Evolutionary conservation across 2,888 invertebrate genomes (phyloP).

Genomic region (Spilosoma lubricipeda): DNA sequence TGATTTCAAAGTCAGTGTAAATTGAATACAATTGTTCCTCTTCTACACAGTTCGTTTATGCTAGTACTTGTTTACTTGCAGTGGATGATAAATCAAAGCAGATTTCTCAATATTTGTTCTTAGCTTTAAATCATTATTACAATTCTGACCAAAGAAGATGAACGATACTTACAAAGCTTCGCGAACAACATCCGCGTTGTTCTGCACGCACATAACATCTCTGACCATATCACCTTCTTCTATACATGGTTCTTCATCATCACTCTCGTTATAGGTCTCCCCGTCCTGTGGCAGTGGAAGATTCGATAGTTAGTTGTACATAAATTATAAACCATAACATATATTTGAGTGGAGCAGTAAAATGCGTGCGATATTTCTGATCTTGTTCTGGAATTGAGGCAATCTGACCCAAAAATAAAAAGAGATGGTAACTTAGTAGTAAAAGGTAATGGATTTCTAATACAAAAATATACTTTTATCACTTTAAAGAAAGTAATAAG

Average conservation of each 20-base stretch:
- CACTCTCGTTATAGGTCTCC: conserved; percentile 73
- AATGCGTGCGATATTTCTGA: too few relatives aligned
- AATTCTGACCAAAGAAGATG: background rate
- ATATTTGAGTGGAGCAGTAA: too few relatives aligned
- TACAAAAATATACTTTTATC: too few relatives aligned
- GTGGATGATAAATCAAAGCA: too few relatives aligned
- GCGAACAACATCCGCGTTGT: conserved; percentile 84
- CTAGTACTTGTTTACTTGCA: too few relatives aligned
- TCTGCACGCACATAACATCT: conserved; percentile 87
- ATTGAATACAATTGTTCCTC: too few relatives aligned
- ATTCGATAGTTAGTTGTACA: background rate
- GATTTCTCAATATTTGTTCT: too few relatives aligned
- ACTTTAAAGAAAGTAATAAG: too few relatives aligned
- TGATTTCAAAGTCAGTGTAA: too few relatives aligned
- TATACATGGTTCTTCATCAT: conserved; percentile 79
- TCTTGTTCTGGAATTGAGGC: background rate
- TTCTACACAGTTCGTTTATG: too few relatives aligned
- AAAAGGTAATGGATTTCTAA: background rate
- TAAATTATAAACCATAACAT: too few relatives aligned
- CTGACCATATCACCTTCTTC: conserved; percentile 81
- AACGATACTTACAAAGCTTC: conserved; percentile 80
- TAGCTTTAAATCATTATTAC: background rate
- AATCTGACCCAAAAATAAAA: background rate
- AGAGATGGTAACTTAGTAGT: background rate
- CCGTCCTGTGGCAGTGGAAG: conserved; percentile 63